Conservation (phyloP, 2,113 vertebrate species). For the Phalacrocorax aristotelis region DNA sequence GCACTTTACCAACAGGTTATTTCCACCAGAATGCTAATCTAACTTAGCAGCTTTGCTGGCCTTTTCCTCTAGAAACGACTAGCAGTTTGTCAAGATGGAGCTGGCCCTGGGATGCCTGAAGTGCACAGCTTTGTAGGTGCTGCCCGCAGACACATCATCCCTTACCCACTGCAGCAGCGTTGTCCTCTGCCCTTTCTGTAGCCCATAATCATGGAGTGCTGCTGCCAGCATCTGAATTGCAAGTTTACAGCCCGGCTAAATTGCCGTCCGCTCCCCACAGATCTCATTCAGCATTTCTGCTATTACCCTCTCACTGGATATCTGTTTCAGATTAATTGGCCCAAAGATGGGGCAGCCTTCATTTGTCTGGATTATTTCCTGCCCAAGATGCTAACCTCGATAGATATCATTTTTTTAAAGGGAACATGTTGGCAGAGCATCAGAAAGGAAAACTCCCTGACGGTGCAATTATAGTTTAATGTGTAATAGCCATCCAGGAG, state of each 20-base stretch:
- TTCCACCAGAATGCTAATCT: not conserved
- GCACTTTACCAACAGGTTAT: not conserved
- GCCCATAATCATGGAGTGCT: not conserved
- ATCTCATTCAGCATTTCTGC: constrained; percentile 5
- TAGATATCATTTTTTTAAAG: not conserved
- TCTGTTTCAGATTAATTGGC: constrained; percentile 52
- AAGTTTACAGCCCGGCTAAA: not conserved
- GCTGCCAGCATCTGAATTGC: constrained; percentile 9
- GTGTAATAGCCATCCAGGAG: not conserved
- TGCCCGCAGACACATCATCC: not conserved
- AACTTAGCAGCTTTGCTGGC: not conserved
- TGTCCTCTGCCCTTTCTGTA: not conserved
- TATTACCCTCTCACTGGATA: not conserved
- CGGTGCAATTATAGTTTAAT: not conserved
- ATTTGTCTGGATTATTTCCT: constrained; percentile 45
- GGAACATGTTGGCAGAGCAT: not conserved
- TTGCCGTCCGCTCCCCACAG: not conserved
- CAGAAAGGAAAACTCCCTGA: constrained; percentile 56
- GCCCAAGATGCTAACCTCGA: constrained; percentile 10
- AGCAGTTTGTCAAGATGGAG: not conserved
- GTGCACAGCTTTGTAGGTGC: accelerated
- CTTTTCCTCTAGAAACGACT: not conserved
- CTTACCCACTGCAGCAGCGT: not conserved
- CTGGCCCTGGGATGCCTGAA: not conserved
- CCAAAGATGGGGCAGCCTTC: not conserved